These are phyloP conservation scores for Phallusia fumigata DNA, from an alignment of 23 tunicate species.

Conservation along the genomic window DNA sequence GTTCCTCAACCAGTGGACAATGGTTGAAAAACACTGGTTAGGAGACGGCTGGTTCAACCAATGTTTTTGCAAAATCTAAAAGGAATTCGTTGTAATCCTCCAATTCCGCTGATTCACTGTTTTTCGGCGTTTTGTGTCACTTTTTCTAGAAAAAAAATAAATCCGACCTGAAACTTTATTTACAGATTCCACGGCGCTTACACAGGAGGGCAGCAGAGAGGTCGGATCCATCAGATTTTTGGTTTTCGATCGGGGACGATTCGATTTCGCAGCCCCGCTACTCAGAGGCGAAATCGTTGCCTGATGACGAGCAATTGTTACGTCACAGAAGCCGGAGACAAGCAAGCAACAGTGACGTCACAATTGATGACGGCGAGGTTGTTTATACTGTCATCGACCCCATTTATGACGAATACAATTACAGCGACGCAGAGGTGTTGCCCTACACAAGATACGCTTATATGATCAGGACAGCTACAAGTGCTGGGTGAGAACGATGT, in stretches of 20 bases:
- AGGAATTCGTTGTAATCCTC: no score
- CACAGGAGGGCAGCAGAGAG: background rate
- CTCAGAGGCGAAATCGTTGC: background rate
- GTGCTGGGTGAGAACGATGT: constrained; percentile 56
- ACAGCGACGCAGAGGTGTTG: constrained; percentile 49
- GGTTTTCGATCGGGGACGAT: background rate
- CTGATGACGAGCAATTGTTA: background rate
- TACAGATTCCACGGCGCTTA: background rate
- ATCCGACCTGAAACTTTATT: background rate
- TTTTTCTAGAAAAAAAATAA: no score
- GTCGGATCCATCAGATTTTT: background rate
- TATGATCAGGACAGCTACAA: constrained; percentile 60
- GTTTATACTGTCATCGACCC: constrained; percentile 68
- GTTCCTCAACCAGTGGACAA: no score
- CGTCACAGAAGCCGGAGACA: background rate
- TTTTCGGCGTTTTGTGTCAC: no score
- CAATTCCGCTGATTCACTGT: no score
- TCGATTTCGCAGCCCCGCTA: background rate
- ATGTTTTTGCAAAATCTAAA: no score
- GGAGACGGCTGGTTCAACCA: no score
- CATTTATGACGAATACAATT: constrained; percentile 41
- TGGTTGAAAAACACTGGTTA: no score
- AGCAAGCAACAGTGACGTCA: constrained; percentile 4
- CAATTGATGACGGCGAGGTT: constrained; percentile 33
- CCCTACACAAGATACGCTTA: constrained; percentile 76